Evolutionary conservation across 2,888 invertebrate genomes (phyloP).

Genomic region (Mesorhabditis belari): DNA sequence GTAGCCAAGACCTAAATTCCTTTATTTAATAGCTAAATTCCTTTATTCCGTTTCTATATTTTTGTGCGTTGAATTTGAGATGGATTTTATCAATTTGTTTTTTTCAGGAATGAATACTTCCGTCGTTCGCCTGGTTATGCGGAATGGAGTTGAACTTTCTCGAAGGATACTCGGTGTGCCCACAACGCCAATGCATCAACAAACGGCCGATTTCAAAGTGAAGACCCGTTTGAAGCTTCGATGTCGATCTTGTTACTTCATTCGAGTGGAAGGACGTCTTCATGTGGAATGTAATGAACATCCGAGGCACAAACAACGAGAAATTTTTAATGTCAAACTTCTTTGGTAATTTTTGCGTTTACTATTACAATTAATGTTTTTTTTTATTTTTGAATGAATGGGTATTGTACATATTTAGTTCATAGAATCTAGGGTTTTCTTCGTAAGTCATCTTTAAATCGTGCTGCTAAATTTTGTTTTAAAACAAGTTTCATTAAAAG

Average conservation of each 20-base stretch:
- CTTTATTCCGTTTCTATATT: neutral
- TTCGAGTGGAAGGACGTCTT: constrained; percentile 42
- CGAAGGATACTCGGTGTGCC: neutral
- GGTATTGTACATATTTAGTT: no score
- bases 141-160: neutral
- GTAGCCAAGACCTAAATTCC: constrained; percentile 25
- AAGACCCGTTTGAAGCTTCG: constrained; percentile 40
- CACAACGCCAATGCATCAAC: neutral
- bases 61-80: neutral
- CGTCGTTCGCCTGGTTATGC: neutral
- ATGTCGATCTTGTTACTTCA: constrained; percentile 39
- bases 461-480: no score
- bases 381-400: no score
- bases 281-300: constrained; percentile 45
- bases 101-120: neutral
- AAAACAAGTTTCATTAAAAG: neutral
- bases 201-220: neutral
- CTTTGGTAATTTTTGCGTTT: no score
- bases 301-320: constrained; percentile 41
- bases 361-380: no score
- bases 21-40: neutral
- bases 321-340: constrained; percentile 36
- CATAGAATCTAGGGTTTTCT: no score
- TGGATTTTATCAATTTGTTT: neutral
- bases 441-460: no score